Evolutionary conservation across 2,113 vertebrate genomes (phyloP).

Genomic region (Taxidea taxus): DNA sequence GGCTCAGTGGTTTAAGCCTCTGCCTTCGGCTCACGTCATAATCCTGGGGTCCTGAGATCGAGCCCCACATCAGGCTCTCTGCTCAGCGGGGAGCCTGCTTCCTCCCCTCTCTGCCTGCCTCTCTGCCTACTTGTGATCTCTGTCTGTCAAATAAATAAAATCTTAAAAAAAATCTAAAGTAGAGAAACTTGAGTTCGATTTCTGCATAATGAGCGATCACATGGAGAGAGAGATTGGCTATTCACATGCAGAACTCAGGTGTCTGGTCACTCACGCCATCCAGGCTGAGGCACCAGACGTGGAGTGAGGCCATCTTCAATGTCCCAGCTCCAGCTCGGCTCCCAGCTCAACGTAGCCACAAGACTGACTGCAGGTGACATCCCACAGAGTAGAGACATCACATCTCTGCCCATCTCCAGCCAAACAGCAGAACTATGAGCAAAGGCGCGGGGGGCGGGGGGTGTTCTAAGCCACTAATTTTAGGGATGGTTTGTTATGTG

Average conservation of each 20-base stretch:
- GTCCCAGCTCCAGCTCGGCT: neutral
- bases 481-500: neutral
- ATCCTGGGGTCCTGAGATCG: too few species aligned
- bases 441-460: neutral
- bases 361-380: neutral
- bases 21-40: too few species aligned
- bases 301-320: neutral
- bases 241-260: neutral
- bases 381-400: neutral
- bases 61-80: too few species aligned
- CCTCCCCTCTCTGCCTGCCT: too few species aligned
- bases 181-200: neutral
- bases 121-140: too few species aligned
- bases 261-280: neutral
- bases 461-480: conserved; percentile 19
- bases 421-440: neutral
- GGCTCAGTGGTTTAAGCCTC: too few species aligned
- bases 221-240: neutral
- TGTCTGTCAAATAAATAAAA: too few species aligned
- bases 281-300: neutral
- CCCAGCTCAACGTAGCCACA: neutral
- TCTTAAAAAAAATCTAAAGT: neutral
- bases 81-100: too few species aligned
- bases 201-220: neutral
- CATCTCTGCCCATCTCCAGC: neutral